phyloP scores from a whole-genome alignment of 2,113 vertebrate species.

The rabbit (Oryctolagus cuniculus) region mOryCun1.1 NC_091442.1:120135501-120136000 shows the following conservation, averaged over 20 bases:
- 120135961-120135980: slow-evolving; percentile 82
- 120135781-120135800: no score
- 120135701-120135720: not conserved
- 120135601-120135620: no score
- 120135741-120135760: no score
- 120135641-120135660: no score
- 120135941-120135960: slow-evolving; percentile 85
- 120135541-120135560: no score
- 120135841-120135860: slow-evolving; percentile 86
- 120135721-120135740: no score
- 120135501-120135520: no score
- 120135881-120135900: slow-evolving; percentile 82
- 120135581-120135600: no score
- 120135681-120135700: not conserved
- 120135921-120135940: slow-evolving; percentile 85
- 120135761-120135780: not conserved
- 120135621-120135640: no score
- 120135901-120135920: slow-evolving; percentile 87
- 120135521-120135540: no score
- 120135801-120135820: accelerated
- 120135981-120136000: slow-evolving; percentile 84
- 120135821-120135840: not conserved
- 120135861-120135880: slow-evolving; percentile 79
- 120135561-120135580: no score
- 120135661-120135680: accelerated